phyloP scores from a whole-genome alignment of 2,888 invertebrate species.

The Ectropis crepuscularia region DNA sequence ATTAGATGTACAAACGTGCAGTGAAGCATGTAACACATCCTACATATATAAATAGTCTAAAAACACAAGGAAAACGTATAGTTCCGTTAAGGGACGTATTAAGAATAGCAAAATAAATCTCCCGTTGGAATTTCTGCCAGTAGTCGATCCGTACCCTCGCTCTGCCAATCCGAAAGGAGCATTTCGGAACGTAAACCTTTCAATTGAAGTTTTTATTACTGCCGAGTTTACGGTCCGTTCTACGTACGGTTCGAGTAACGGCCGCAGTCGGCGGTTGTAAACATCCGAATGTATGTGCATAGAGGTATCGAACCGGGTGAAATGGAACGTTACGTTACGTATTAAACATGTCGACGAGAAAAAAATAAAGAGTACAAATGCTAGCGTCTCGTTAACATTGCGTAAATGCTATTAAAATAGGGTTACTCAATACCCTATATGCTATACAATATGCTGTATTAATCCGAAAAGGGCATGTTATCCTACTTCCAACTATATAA shows the following conservation, averaged over 20 bases:
- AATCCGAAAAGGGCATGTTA: too few species aligned
- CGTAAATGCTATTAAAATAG: too few species aligned
- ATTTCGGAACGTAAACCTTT: slow-evolving; percentile 29
- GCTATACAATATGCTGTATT: too few species aligned
- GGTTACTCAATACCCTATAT: too few species aligned
- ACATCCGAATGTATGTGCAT: slow-evolving; percentile 15
- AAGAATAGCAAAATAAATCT: too few species aligned
- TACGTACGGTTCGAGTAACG: slow-evolving; percentile 12
- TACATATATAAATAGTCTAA: too few species aligned
- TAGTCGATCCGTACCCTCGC: background rate
- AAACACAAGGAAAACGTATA: too few species aligned
- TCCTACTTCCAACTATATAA: too few species aligned
- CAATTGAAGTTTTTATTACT: slow-evolving; percentile 41
- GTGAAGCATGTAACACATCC: too few species aligned
- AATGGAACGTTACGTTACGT: slow-evolving; percentile 7
- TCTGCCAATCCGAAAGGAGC: background rate
- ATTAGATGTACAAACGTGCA: too few species aligned
- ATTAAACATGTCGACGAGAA: background rate
- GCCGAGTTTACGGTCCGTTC: slow-evolving; percentile 31
- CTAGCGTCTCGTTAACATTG: too few species aligned
- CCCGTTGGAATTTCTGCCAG: background rate
- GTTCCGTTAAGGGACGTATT: too few species aligned
- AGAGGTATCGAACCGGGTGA: slow-evolving; percentile 13
- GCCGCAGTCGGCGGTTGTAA: slow-evolving; percentile 16
- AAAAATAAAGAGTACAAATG: background rate